Evolutionary conservation across 1,140 invertebrate species (phyloP), one percentile per base, ranked within the genome.

Genomic region (Oedothorax gibbosus): DNA sequence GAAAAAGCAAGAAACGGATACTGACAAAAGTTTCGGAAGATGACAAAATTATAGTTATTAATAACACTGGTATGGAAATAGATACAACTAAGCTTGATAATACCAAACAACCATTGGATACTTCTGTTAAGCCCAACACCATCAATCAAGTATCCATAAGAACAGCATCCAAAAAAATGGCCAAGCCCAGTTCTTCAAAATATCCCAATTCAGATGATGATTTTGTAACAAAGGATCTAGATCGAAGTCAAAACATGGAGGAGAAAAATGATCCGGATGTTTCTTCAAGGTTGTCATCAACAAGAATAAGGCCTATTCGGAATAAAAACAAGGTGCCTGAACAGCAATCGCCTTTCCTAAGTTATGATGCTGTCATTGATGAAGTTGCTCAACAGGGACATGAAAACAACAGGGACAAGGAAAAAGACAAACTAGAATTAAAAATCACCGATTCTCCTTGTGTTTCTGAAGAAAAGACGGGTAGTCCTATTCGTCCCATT

Each of bases 341-440:
- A 35, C 35, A 71, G 49, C 49, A 71, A 51, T 60, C n/a, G 12
- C 15, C 12, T 83, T 83, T 50, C 50, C n/a, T 64, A 4, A 83
- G 75, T 75, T 14, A 75, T 20, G 81, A 83, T 83, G 81, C 81
- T 21, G 21, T 83, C n/a, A 83, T 83, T 56, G 81, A 73, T 21
- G 71, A 83, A 83, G 71, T 83, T 75, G 81, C 54, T 11, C 60
- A 75, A 65, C 10, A n/a, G 9, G 57, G 79, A n/a, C 6, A 7
- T 56, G n/a, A n/a, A n/a, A n/a, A n/a, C n/a, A n/a, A n/a, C n/a
- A n/a, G n/a, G n/a, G n/a, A 2, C n/a, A 35, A 14, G 12, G 18
- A 64, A 72, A 50, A 4, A 20, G 18, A n/a, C 7, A 71, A 51
- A 51, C 18, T 11, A 68, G 35, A 21, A 51, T 35, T 15, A 53